A percentile compares a stretch with the other conserved stretches of the same genome.
Evolutionary conservation across 1,140 invertebrate species (phyloP).

Genomic region (Drosophila lowei): DNA sequence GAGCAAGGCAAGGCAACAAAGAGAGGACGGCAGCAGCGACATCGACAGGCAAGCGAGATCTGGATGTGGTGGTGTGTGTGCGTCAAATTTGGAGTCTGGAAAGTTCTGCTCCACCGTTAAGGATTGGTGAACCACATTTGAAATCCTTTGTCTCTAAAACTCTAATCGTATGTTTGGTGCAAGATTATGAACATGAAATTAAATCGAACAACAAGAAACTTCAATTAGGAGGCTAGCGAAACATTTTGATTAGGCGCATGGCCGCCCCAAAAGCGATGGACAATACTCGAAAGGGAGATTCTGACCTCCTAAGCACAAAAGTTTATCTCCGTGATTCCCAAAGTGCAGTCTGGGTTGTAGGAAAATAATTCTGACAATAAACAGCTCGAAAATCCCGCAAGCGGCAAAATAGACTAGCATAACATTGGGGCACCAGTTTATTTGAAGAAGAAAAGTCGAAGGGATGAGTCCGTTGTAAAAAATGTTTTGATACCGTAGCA

Average conservation of each 20-base stretch:
- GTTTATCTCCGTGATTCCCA: constrained; percentile 26
- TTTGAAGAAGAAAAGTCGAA: constrained; percentile 33
- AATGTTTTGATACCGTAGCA: constrained; percentile 40
- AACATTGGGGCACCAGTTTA: constrained; percentile 53
- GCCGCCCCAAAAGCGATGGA: background rate
- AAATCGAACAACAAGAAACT: constrained; percentile 63
- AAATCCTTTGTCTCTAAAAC: constrained; percentile 7
- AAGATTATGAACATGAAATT: constrained; percentile 65
- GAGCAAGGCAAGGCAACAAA: too few relatives aligned
- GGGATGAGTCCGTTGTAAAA: too few relatives aligned
- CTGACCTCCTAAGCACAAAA: constrained; percentile 7
- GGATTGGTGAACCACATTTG: too few relatives aligned
- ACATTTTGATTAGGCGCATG: constrained; percentile 54
- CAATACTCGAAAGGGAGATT: background rate
- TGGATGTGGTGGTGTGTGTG: too few relatives aligned
- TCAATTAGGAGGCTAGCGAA: constrained; percentile 66
- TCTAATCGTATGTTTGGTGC: constrained; percentile 39
- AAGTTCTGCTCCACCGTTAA: too few relatives aligned
- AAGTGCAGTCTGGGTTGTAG: constrained; percentile 34
- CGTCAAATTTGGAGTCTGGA: too few relatives aligned
- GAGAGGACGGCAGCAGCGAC: too few relatives aligned
- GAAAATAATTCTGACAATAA: constrained; percentile 39
- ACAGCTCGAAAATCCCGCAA: constrained; percentile 35
- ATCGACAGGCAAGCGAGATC: too few relatives aligned
- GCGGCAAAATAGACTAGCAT: too few relatives aligned